Evolutionary conservation across 2,797 vertebrate genomes (phyloP).

Genomic region (Cossypha niveicapilla): DNA sequence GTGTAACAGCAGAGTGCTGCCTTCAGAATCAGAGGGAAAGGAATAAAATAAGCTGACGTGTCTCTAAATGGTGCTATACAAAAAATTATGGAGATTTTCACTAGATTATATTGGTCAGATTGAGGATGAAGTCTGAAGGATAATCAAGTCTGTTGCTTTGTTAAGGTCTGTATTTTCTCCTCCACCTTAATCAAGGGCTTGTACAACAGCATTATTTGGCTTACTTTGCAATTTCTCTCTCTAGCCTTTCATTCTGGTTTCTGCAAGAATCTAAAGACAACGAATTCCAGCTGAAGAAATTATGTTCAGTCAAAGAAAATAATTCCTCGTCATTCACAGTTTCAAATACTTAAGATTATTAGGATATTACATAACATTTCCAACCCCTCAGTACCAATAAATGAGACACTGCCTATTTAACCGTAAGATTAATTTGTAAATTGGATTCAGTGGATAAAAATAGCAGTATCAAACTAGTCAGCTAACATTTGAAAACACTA

Average conservation of each 20-base stretch:
- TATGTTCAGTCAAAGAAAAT: not conserved
- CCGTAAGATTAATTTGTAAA: not conserved
- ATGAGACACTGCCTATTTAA: not conserved
- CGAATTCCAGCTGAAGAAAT: not conserved
- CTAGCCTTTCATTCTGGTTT: not conserved
- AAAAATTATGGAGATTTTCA: not conserved
- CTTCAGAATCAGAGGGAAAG: not conserved
- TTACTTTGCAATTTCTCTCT: not conserved
- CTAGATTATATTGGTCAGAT: not conserved
- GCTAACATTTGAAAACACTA: not conserved
- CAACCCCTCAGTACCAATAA: not conserved
- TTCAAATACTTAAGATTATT: not conserved
- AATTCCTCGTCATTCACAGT: not conserved
- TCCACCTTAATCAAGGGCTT: not conserved
- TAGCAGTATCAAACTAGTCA: not conserved
- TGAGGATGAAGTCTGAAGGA: not conserved
- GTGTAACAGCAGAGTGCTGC: not conserved
- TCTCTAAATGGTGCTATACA: not conserved
- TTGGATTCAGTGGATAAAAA: not conserved
- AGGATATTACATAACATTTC: not conserved
- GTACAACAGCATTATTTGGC: not conserved
- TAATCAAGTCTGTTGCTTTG: not conserved
- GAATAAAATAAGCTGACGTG: fast-evolving
- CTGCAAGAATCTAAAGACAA: not conserved
- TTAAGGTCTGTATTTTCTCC: not conserved